Evolutionary conservation across 1,140 invertebrate genomes (phyloP), one percentile per base, ranked within the genome.

Genomic region (Pemphigus obesinymphae): DNA sequence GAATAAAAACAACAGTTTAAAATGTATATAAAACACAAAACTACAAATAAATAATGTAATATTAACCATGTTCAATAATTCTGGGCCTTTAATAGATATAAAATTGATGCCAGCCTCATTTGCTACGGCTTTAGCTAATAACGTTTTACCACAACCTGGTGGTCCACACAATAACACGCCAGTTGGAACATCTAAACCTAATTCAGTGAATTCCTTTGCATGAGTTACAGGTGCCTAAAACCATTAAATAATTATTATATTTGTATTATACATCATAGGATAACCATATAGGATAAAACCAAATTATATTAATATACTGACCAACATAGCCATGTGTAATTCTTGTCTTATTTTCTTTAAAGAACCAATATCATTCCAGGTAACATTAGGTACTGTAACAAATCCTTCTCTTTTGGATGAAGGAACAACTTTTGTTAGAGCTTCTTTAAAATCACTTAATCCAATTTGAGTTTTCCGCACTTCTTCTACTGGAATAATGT

Each of bases 101-200:
- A 99, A 98, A 88, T 98, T 98, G 15, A 99, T 94, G 55, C 96
- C 96, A 76, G 96, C 94, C 88, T 98, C 96, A 89, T 98, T 98
- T 7, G 96, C 96, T 76, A 99, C 92, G 40, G 96, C 97, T 89
- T 97, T 97, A 3, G 96, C 96, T 50, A 97, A 85, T 40, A 97
- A 89, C 0, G 96, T 97, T 90, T 97, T 98, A 53, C 96, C 96
- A 89, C 92, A 94, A 37, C 93, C 96, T n/a, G 97, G 97, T 40
- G 97, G 97, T 23, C 97, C 97, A 88, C 94, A 97, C 3, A 99
- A 88, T 70, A 99, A 87, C 37, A 99, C 92, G 20, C 97, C 97
- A 84, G 96, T 93, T 0, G 96, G 92, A 20, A 91, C 89, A 23
- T 89, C 90, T 34, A 98, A 87, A 8, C 95, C 95, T 53, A 98